Base-by-base conservation (phyloP, 2,113 vertebrate genomes). In the Crotalus horridus region DNA sequence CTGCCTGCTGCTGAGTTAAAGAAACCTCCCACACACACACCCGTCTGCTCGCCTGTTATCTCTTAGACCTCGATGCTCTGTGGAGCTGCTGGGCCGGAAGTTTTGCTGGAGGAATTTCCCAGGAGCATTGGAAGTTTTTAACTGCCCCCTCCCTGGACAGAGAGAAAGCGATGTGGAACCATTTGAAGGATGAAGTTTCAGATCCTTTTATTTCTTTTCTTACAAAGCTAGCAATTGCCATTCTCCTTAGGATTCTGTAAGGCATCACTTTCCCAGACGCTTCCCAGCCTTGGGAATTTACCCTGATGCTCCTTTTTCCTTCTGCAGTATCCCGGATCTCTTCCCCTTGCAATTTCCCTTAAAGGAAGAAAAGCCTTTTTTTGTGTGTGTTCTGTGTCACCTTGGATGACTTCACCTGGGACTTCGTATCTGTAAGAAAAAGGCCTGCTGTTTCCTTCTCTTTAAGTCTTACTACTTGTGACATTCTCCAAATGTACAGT, bases 21-120 rank as follows among this genome's bases (percentile, higher is more conserved):
- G 17, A 15, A 48, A 12, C 39, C 1, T 7, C 7, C 48, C 48
- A 9, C 48, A 1, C 6, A 39, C 2, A 39, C 48, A 51, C 48
- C 7, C 7, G 0, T 6, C 3, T 87, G 9, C 3, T n/a, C 1
- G 1, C 39, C 13, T 1, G 6, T 55, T 43, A 29, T 33, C 12
- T 15, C 54, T 61, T 87, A 17, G 55, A 87, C 4, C 24, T 6
- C 17, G 0, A 15, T 4, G 3, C 9, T 56, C 26, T 29, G 17
- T 24, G 9, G 29, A n/a, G 17, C 48, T 20, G 1, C 29, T 39
- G 61, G 51, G 29, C 26, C 39, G 2, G 54, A 11, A 13, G 26
- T 26, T 6, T 43, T n/a, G 5, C 39, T 43, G 74, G 43, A 91
- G 24, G 6, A n/a, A 6, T 43, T 87, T 48, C 24, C 85, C 24